Evolutionary conservation across 1,140 invertebrate genomes (phyloP), one percentile per base, ranked within the genome.

Genomic region (Hyphantria cunea): DNA sequence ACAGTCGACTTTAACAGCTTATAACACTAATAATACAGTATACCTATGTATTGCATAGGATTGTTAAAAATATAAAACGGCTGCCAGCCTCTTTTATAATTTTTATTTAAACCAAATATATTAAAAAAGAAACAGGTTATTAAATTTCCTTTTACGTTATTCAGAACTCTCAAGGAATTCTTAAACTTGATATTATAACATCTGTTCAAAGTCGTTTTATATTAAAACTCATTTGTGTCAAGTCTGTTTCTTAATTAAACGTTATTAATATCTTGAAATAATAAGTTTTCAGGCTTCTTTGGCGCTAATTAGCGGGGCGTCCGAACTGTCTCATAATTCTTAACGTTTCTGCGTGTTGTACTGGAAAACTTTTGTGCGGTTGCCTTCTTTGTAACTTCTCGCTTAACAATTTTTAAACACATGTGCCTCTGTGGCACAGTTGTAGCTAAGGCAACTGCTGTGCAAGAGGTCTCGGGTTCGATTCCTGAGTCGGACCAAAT

Each of bases 221-320:
- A 55, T 55, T 55, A 55, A 55, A 55, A 55, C 53, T 55, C 41
- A 45, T 49, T 39, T 58, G 25, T 32, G 32, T 48, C 11, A 49
- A 48, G 44, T 49, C 55, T 48, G 55, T 58, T 58, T 58, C 55
- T 48, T 58, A 58, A 58, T 58, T 58, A 58, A 48, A 58, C 55
- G 32, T 58, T 58, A 58, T 58, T 58, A 58, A 58, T 58, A 58
- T 58, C 45, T 58, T 58, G 48, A 58, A 58, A 58, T 58, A 44
- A 58, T 58, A 58, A 58, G 55, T 58, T 58, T 58, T 58, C 55
- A 58, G 44, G 55, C 55, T 49, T 58, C 45, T 44, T 58, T 34
- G 45, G 25, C 48, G 32, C 55, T 58, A 58, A 58, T 58, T 58
- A 58, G 55, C 55, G 41, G 14, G 53, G 33, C 33, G 45, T 32